These are phyloP conservation scores for Podarcis muralis DNA, from an alignment of 2,113 vertebrate genomes.

Conservation along the genomic window DNA sequence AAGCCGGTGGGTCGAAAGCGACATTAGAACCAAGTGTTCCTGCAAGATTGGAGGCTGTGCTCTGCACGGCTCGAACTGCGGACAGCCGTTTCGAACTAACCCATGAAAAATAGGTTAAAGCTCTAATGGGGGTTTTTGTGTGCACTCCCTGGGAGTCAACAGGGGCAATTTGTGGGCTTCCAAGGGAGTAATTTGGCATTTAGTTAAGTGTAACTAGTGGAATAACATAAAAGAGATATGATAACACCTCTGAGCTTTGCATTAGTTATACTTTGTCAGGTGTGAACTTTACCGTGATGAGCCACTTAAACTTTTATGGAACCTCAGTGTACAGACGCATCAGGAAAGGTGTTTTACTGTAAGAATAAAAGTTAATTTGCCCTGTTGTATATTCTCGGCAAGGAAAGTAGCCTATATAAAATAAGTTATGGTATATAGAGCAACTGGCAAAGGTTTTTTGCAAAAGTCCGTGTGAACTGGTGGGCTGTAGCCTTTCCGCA, in stretches of 20 bases:
- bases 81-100: not conserved
- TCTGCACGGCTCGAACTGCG: not conserved
- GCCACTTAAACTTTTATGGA: slow-evolving; percentile 28
- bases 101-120: slow-evolving; percentile 38
- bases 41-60: not conserved
- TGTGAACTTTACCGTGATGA: not conserved
- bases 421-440: not conserved
- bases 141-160: slow-evolving; percentile 12
- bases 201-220: slow-evolving; percentile 24
- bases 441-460: not conserved
- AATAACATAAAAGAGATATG: not conserved
- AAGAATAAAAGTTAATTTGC: slow-evolving; percentile 37
- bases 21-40: not conserved
- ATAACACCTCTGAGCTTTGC: slow-evolving; percentile 44
- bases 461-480: not conserved
- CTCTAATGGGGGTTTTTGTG: not conserved
- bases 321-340: not conserved
- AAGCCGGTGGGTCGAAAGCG: not conserved
- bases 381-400: slow-evolving; percentile 4
- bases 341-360: slow-evolving; percentile 37
- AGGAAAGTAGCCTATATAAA: slow-evolving; percentile 11
- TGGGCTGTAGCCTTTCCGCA: not conserved
- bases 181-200: slow-evolving; percentile 36
- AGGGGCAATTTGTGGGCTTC: not conserved
- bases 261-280: slow-evolving; percentile 7